Base-by-base conservation (phyloP, 2,113 vertebrate genomes). In the Phylloscopus trochilus region DNA sequence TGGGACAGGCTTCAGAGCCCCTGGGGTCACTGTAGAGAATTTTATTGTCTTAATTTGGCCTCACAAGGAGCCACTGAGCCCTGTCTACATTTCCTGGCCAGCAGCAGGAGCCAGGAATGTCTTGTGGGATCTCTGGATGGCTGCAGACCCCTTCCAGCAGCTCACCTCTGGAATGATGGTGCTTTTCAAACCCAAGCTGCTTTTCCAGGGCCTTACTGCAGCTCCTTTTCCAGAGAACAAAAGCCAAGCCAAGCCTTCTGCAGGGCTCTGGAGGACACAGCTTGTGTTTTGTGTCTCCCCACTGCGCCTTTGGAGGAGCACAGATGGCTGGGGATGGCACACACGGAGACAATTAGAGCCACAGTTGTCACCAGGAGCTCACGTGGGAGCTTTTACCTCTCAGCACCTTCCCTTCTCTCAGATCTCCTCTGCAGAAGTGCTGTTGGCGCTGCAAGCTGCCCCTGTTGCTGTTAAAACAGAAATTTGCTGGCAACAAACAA, bases 241-340 rank as follows among this genome's bases (percentile, higher is more conserved):
- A 69, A 84, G 52, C 7, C 2, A n/a, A 75, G 56, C 39, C n/a
- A 62, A 35, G 75, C 0, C 26, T 35, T 27, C 23, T n/a, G 41
- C 63, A 13, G 51, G n/a, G 41, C 74, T 59, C 70, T 63, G 83
- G 59, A 69, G 83, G 67, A 13, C 73, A 51, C 51, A 72, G 93
- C 60, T 56, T 33, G 76, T 49, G 92, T 47, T 78, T 6, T 3
- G 41, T 26, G 83, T 60, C 55, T 58, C 58, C 89, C 80, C 51
- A 10, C 22, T 3, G 78, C 1, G 53, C 0, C 1, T 77, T 83
- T 23, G 7, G 74, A 83, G 70, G 27, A 43, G 62, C 91, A 27
- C 97, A 96, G 97, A 93, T 91, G 95, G 92, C 82, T 69, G 72
- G n/a, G 83, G 83, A 95, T 59, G 90, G 87, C 74, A 74, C 77